Evolutionary conservation across 1,140 invertebrate genomes (phyloP).

Genomic region (Drosophila repletoides): DNA sequence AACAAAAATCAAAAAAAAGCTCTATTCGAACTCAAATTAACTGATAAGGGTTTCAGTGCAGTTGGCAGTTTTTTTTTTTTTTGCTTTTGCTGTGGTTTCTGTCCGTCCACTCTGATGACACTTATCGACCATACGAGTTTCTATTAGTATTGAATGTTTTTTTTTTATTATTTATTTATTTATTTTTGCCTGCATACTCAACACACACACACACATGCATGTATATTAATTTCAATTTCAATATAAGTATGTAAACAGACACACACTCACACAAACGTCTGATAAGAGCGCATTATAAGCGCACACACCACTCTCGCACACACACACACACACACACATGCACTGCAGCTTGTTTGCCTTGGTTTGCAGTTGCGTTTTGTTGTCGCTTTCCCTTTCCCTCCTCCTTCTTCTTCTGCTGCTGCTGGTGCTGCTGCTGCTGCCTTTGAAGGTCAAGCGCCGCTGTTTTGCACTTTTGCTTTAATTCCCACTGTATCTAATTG

Average conservation of each 20-base stretch:
- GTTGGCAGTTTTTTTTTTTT: background rate
- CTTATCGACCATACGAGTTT: no score
- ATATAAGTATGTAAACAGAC: background rate
- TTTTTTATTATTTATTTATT: background rate
- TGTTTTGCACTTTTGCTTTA: slow-evolving; percentile 51
- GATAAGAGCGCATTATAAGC: slow-evolving; percentile 22
- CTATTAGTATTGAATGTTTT: no score
- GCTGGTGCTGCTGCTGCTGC: slow-evolving; percentile 56
- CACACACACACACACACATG: slow-evolving; percentile 2
- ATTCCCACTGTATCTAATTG: slow-evolving; percentile 35
- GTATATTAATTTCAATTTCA: slow-evolving; percentile 14
- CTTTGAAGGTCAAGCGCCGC: slow-evolving; percentile 58
- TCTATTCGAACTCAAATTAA: no score
- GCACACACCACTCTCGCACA: no score
- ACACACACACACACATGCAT: no score
- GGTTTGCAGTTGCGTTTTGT: slow-evolving; percentile 14
- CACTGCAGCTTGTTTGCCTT: slow-evolving; percentile 21
- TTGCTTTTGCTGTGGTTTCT: background rate
- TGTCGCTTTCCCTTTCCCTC: slow-evolving; percentile 60
- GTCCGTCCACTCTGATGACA: background rate
- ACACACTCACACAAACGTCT: background rate
- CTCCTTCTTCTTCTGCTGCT: slow-evolving; percentile 3
- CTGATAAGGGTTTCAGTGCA: slow-evolving; percentile 15
- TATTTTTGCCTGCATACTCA: slow-evolving; percentile 1
- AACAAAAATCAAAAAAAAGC: background rate